phyloP scores from a whole-genome alignment of 2,888 invertebrate genomes.

The Nycteola revayana region DNA sequence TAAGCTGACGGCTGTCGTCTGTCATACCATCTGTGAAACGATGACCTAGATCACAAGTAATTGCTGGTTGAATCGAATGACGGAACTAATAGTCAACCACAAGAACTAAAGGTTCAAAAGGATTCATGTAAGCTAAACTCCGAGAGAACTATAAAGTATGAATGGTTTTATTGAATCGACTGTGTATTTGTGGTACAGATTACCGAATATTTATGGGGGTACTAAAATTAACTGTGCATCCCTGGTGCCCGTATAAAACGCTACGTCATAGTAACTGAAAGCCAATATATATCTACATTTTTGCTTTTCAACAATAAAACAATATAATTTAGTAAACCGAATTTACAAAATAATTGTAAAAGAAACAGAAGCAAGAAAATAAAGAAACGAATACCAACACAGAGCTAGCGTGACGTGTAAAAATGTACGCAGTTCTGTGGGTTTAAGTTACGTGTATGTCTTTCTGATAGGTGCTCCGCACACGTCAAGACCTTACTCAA shows the following conservation, averaged over 20 bases:
- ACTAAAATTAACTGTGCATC: too few relatives aligned
- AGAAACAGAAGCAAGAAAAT: too few relatives aligned
- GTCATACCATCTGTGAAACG: slow-evolving; percentile 33
- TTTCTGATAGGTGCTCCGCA: slow-evolving; percentile 26
- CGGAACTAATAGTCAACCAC: slow-evolving; percentile 39
- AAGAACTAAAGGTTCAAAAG: slow-evolving; percentile 26
- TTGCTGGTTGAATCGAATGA: slow-evolving; percentile 41
- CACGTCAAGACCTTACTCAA: slow-evolving; percentile 52
- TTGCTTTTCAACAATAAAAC: too few relatives aligned
- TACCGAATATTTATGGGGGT: too few relatives aligned
- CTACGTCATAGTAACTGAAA: too few relatives aligned
- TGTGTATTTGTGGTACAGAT: too few relatives aligned
- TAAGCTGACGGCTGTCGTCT: slow-evolving; percentile 53
- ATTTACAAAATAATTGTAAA: too few relatives aligned
- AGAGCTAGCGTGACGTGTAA: slow-evolving; percentile 6
- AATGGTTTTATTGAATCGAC: neutral
- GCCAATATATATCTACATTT: too few relatives aligned
- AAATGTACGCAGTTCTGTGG: slow-evolving; percentile 30
- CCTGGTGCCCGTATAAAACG: too few relatives aligned
- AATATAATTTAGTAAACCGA: too few relatives aligned
- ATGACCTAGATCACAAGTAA: slow-evolving; percentile 45
- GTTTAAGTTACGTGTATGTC: slow-evolving; percentile 38
- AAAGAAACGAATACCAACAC: too few relatives aligned
- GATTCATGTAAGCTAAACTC: slow-evolving; percentile 13
- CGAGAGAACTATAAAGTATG: slow-evolving; percentile 13